These are phyloP conservation scores for Neelides sp. DNA, from an alignment of 1,140 invertebrate genomes.

Conservation along the genomic window DNA sequence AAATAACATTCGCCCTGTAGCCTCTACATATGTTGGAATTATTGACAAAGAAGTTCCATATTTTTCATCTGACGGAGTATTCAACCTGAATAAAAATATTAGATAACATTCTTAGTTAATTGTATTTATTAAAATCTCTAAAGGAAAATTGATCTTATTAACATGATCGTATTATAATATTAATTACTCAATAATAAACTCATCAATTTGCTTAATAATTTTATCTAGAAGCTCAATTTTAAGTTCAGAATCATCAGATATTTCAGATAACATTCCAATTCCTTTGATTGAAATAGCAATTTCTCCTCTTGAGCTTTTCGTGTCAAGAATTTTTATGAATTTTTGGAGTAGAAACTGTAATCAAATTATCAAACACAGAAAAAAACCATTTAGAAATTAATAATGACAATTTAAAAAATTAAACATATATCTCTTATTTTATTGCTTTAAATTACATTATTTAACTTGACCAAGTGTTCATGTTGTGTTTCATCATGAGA, in stretches of 20 bases:
- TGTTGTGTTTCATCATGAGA: not conserved
- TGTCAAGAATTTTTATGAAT: slow-evolving; percentile 14
- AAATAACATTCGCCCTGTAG: slow-evolving; percentile 14
- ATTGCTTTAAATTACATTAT: not conserved
- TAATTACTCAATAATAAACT: slow-evolving; percentile 32
- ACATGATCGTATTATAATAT: slow-evolving; percentile 29
- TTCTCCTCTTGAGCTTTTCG: slow-evolving; percentile 19
- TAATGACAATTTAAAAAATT: not conserved
- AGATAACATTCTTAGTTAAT: not conserved
- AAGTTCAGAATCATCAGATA: slow-evolving; percentile 30
- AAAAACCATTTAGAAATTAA: not conserved
- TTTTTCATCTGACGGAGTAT: slow-evolving; percentile 13
- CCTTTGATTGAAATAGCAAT: slow-evolving; percentile 34
- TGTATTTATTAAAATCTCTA: slow-evolving; percentile 39
- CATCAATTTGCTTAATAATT: slow-evolving; percentile 34
- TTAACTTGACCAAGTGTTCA: not conserved
- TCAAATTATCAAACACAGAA: slow-evolving; percentile 4
- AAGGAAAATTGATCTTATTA: slow-evolving; percentile 28
- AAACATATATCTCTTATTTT: not conserved
- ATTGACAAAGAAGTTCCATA: slow-evolving; percentile 10
- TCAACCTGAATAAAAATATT: slow-evolving; percentile 9
- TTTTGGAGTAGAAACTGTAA: slow-evolving; percentile 17
- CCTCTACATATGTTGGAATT: slow-evolving; percentile 21
- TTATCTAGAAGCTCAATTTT: slow-evolving; percentile 31
- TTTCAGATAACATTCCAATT: slow-evolving; percentile 33